These are phyloP conservation scores for Rhegmatorhina hoffmannsi DNA, from an alignment of 2,113 vertebrate species.

Conservation along the genomic window DNA sequence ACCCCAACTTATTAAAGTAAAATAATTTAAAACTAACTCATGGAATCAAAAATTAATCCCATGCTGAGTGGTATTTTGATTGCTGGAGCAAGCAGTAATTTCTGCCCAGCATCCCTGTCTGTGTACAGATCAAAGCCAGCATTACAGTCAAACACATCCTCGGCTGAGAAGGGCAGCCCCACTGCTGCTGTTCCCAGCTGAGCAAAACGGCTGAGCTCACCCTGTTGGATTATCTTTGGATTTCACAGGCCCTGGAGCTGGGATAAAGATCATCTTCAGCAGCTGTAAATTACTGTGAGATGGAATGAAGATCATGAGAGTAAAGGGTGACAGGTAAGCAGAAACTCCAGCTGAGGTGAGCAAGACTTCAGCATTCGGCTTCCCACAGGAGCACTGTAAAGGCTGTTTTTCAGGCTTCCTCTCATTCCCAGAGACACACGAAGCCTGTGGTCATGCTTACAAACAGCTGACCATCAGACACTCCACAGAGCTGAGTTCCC, in stretches of 20 bases:
- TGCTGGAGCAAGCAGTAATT: conserved; percentile 37
- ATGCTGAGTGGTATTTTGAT: conserved; percentile 42
- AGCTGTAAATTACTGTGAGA: background rate
- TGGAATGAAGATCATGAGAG: background rate
- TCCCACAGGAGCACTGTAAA: background rate
- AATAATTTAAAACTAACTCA: conserved; percentile 31
- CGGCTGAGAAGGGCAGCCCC: background rate
- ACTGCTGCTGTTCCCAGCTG: background rate
- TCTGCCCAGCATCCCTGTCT: background rate
- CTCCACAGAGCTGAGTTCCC: background rate
- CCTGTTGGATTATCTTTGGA: background rate
- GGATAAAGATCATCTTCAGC: background rate
- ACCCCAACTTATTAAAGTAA: background rate
- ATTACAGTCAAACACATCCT: background rate
- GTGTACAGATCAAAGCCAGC: background rate
- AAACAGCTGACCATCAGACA: background rate
- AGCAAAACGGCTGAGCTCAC: background rate
- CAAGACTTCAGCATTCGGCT: background rate
- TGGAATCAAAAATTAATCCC: conserved; percentile 36
- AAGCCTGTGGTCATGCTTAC: background rate
- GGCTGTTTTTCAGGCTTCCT: background rate
- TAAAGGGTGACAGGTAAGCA: background rate
- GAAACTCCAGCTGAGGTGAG: background rate
- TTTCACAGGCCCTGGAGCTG: background rate
- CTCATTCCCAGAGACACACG: background rate